Evolutionary conservation across 2,888 invertebrate genomes (phyloP), one percentile per base, ranked within the genome.

Genomic region (Exocentrus adspersus): DNA sequence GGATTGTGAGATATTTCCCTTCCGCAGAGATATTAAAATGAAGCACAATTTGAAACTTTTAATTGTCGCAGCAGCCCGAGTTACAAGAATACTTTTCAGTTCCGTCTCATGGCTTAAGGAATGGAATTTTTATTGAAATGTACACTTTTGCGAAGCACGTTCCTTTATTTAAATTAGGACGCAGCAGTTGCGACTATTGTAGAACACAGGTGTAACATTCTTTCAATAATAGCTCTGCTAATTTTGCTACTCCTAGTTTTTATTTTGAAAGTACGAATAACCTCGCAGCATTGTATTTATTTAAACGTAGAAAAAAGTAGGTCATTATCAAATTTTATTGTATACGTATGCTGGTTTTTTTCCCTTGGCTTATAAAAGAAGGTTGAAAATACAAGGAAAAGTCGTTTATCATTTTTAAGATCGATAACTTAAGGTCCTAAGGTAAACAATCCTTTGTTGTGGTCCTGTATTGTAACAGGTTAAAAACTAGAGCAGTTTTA

Each of bases 41-140:
- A 32, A 57, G 57, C 46, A 57, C 45, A 46, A 46, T 46, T 45
- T 57, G 28, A 57, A 56, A 56, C 17, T 57, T 57, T 57, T 57
- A 57, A 57, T 57, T 57, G 57, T 57, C 57, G 32, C 14, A n/a
- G 9, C 12, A 19, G 7, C 5, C 1, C 21, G 14, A 14, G 2
- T 9, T 10, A 16, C 14, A n/a, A n/a, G 54, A 12, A 56, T 14
- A 17, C 17, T 45, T 57, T 32, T 57, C 46, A 57, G 57, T 46
- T 46, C 46, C 9, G 30, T 24, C 21, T 32, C 21, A 30, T 2
- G 20, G 20, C n/a, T 28, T 19, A 45, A 56, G 14, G 46, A 32
- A 57, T 21, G 54, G 9, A 54, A 42, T 16, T 43, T 46, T 42
- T 54, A 9, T 28, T 19, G 12, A 32, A 17, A 46, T 30, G 12